Conservation (phyloP, 2,888 invertebrate species). For the Drosophila infuscata region DNA sequence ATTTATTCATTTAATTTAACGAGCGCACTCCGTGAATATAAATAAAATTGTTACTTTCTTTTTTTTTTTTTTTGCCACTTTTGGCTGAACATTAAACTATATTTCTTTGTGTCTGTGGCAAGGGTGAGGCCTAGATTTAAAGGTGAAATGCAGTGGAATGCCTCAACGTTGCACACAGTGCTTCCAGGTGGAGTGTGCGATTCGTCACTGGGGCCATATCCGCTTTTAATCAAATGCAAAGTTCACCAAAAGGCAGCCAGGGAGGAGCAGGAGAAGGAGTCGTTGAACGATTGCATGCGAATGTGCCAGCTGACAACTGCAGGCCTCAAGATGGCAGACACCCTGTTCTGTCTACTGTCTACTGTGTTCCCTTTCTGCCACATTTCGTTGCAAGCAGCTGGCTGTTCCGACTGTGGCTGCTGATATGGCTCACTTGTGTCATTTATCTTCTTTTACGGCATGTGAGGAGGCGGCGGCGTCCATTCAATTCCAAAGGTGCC, state of each 20-base stretch:
- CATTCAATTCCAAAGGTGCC: slow-evolving; percentile 79
- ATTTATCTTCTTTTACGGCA: slow-evolving; percentile 79
- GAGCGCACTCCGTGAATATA: slow-evolving; percentile 30
- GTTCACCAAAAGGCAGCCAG: slow-evolving; percentile 37
- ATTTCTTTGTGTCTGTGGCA: slow-evolving; percentile 9
- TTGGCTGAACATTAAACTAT: slow-evolving; percentile 62
- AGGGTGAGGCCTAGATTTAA: slow-evolving; percentile 24
- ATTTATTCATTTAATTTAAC: slow-evolving; percentile 54
- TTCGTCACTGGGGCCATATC: slow-evolving; percentile 52
- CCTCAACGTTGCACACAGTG: slow-evolving; percentile 7
- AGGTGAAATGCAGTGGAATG: slow-evolving; percentile 33
- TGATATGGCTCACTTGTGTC: slow-evolving; percentile 80
- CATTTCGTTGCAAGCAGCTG: slow-evolving; percentile 36
- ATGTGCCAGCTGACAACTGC: slow-evolving; percentile 59
- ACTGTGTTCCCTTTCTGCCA: background rate
- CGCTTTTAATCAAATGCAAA: slow-evolving; percentile 76
- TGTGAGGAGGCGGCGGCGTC: slow-evolving; percentile 46
- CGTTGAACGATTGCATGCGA: slow-evolving; percentile 8
- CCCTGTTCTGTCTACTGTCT: slow-evolving; percentile 37
- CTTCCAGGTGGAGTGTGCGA: slow-evolving; percentile 34
- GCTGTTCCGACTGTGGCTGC: slow-evolving; percentile 60
- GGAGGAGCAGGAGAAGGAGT: background rate
- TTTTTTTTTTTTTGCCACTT: slow-evolving; percentile 34
- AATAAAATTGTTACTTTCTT: background rate
- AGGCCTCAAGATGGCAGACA: slow-evolving; percentile 71